Base-by-base conservation (phyloP, 30 jellyfish, hydroid and myxozoan species). In the Hydractinia symbiolongicarpus region DNA sequence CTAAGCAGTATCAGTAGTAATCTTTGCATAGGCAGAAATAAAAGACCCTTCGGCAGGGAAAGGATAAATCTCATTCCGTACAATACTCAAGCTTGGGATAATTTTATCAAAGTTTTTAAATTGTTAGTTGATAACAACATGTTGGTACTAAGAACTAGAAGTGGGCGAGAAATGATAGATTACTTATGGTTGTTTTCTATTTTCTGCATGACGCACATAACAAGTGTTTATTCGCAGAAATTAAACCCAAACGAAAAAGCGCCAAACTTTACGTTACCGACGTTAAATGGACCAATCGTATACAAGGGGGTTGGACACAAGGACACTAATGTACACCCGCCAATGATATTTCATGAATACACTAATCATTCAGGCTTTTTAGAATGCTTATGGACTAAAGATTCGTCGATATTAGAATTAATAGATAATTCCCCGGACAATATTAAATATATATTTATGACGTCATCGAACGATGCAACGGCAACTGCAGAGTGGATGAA, bases 401-500 rank as follows among this genome's bases (percentile, higher is more conserved):
- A 93, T 66, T 30, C 90, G 7, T 93, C 99, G 10, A 50, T 93
- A 56, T 71, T 86, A 16, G 89, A 87, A 15, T 82, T 93, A 66
- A 71, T 93, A 84, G 95, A 88, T 78, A 54, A 79, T 57, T 84
- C 96, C 7, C 99, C 99, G 11, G 86, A 84, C 16, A 93, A 93
- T 77, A 81, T 95, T 7, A 96, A 93, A 54, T 84, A 86, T 64
- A 96, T 93, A 83, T 93, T 93, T 76, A 73, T 93, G 79, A 57
- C 95, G 5, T 88, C 99, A 66, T 49, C 88, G 15, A 76, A 74
- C 30, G 94, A 93, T 72, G 96, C 99, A 17, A 68, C 61, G 52
- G 81, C 77, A 17, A 77, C 88, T 21, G 99, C 99, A 10, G 88
- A 77, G 66, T 93, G 99, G 99, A 93, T 93, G 99, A 81, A 73